Base-by-base conservation (phyloP, 2,888 invertebrate species). In the Norana najaformis region DNA sequence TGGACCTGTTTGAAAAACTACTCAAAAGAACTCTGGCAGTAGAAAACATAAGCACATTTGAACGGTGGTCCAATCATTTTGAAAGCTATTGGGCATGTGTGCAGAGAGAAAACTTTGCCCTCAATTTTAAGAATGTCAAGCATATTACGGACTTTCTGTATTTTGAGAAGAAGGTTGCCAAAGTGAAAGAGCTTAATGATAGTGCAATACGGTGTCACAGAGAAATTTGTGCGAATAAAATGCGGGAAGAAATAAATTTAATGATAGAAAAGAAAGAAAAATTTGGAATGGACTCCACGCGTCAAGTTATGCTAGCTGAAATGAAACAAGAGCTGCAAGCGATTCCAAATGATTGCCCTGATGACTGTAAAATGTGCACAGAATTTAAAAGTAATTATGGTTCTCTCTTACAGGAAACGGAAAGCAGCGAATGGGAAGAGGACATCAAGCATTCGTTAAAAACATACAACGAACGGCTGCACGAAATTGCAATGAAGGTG, bases 111-210 rank as follows among this genome's bases (percentile, higher is more conserved):
- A 85, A 36, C 37, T 85, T 85, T 37, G 85, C 85, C 1, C 37
- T 85, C 23, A 85, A 85, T 85, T 85, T 85, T 36, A 85, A 85
- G 16, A 85, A 85, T 85, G 36, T 85, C 13, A 85, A 85, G 37
- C 85, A 85, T 16, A 85, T 85, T 85, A 85, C 85, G 0, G 85
- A 85, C 8, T 85, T 85, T 16, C 18, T 85, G 36, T 85, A 85
- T 85, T 85, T 85, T 16, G 36, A 85, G 37, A 85, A 36, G 23
- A 85, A 85, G 30, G 14, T 85, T 36, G 85, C 85, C 16, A 36
- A 85, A 36, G 85, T 85, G 35, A 85, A 85, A 14, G 85, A 85
- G 85, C 16, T 85, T 35, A 20, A 23, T 36, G 85, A 85, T 85
- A 34, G 37, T n/a, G 36, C 36, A 14, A 85, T 85, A 8, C 35